Conservation (phyloP, 1,140 invertebrate species). For the Ganaspis sp. region DNA sequence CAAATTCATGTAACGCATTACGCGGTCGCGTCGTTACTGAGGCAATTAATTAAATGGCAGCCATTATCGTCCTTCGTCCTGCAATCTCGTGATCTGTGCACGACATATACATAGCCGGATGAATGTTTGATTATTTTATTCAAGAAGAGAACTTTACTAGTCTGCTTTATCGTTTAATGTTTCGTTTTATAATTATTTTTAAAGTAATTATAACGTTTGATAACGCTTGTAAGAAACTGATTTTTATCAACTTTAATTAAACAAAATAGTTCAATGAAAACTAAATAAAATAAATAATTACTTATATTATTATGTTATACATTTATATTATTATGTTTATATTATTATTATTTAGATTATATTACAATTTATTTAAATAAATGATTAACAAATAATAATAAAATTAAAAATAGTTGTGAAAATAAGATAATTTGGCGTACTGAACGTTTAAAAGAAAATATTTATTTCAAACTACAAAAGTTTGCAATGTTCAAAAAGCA, state of each 20-base stretch:
- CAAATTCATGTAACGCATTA: slow-evolving; percentile 18
- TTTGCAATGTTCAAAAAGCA: too few species aligned
- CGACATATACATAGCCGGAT: slow-evolving; percentile 24
- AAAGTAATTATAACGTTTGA: neutral
- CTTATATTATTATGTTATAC: too few species aligned
- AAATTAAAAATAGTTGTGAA: too few species aligned
- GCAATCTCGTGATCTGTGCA: slow-evolving; percentile 26
- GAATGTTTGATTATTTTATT: slow-evolving; percentile 26
- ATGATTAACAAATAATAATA: too few species aligned
- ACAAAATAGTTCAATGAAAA: neutral
- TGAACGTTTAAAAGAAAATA: too few species aligned
- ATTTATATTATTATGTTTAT: too few species aligned
- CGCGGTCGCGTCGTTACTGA: slow-evolving; percentile 21
- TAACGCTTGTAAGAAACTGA: neutral
- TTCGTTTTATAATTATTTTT: neutral
- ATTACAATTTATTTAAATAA: too few species aligned
- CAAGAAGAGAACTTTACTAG: neutral
- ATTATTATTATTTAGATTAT: too few species aligned
- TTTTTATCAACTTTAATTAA: neutral
- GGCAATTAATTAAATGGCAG: slow-evolving; percentile 31
- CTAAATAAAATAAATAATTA: too few species aligned
- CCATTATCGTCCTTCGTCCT: slow-evolving; percentile 18
- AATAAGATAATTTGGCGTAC: too few species aligned
- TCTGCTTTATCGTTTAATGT: neutral
- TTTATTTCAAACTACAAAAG: too few species aligned